Conservation (phyloP, 2,113 vertebrate genomes). For the Pheucticus melanocephalus region DNA sequence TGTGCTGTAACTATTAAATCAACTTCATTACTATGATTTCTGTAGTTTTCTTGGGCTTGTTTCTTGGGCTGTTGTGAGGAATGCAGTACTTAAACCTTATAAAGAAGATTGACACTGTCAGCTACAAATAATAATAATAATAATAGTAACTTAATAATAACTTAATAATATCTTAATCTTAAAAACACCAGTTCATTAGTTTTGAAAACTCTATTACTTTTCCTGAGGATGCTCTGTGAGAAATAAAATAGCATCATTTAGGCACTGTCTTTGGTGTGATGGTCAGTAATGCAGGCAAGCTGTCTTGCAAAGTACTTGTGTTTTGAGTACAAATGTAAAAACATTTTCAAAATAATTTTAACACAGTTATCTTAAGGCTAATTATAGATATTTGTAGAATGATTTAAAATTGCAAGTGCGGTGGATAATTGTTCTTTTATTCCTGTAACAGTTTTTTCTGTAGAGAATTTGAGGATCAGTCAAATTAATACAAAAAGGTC, state of each 20-base stretch:
- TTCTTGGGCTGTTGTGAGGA: not conserved
- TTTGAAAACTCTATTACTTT: not conserved
- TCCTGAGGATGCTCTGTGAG: not conserved
- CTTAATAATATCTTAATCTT: not conserved
- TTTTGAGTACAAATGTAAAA: not conserved
- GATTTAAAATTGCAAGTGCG: not conserved
- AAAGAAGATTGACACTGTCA: not conserved
- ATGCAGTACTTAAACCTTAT: not conserved
- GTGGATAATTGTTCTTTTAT: not conserved
- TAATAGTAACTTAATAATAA: not conserved
- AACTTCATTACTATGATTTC: not conserved
- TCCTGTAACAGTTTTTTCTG: not conserved
- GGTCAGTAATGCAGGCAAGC: not conserved
- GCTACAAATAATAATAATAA: too few species aligned
- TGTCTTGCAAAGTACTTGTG: not conserved
- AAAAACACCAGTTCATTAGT: not conserved
- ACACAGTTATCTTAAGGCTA: not conserved
- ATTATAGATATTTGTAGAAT: not conserved
- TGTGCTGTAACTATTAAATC: not conserved
- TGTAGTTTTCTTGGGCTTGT: not conserved
- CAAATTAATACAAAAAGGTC: not conserved
- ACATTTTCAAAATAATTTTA: not conserved
- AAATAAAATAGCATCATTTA: not conserved
- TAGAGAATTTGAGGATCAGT: not conserved
- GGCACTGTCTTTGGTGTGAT: not conserved